Conservation (phyloP, 2,797 vertebrate genomes). For the Clamator glandarius region DNA sequence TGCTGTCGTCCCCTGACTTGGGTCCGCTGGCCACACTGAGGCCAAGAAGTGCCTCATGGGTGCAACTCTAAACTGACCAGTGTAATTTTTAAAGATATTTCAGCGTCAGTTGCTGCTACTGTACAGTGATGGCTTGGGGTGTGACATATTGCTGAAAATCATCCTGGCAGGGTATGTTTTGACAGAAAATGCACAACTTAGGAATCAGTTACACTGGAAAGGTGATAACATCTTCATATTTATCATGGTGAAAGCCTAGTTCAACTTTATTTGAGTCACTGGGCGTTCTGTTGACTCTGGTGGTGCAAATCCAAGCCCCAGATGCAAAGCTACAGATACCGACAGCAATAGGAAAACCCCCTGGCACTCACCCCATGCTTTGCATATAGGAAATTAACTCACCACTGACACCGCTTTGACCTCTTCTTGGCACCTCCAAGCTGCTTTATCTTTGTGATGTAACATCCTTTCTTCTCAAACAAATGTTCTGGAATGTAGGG, state of each 20-base stretch:
- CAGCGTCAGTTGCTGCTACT: rapidly evolving
- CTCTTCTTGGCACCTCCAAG: background rate
- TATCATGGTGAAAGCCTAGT: background rate
- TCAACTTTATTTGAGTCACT: too few relatives aligned
- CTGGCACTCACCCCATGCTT: background rate
- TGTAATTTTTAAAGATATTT: background rate
- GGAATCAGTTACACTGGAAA: background rate
- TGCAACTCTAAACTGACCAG: too few relatives aligned
- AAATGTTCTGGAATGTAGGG: background rate
- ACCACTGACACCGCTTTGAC: background rate
- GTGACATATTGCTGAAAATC: background rate
- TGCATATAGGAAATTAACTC: background rate
- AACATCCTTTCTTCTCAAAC: background rate
- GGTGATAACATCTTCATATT: background rate
- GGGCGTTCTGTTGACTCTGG: background rate
- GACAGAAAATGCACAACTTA: background rate
- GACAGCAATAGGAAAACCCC: background rate
- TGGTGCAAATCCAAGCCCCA: background rate
- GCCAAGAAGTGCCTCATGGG: too few relatives aligned
- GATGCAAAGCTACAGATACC: background rate
- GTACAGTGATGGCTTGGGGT: background rate
- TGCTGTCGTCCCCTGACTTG: too few relatives aligned
- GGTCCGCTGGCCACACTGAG: too few relatives aligned
- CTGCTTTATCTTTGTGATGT: background rate
- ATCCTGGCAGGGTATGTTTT: background rate